Conservation (phyloP, 2,797 vertebrate genomes). For the Anguilla obscura region DNA sequence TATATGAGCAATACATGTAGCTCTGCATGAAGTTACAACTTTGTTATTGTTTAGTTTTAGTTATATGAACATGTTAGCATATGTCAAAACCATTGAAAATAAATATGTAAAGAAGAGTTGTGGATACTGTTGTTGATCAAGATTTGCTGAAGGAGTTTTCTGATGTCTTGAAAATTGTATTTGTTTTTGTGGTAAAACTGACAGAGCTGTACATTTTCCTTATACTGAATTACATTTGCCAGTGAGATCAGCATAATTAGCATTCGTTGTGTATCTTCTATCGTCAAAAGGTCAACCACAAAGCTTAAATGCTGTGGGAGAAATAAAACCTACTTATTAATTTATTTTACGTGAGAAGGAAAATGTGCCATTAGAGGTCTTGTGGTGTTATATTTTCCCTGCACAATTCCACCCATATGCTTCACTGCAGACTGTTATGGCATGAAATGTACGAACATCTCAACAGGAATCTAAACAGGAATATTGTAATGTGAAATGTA, state of each 20-base stretch:
- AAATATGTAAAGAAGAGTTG: conserved; percentile 50
- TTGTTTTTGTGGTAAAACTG: not conserved
- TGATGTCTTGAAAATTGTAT: conserved; percentile 26
- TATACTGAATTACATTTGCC: conserved; percentile 28
- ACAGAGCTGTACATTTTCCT: not conserved
- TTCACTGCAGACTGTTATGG: not conserved
- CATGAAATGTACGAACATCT: not conserved
- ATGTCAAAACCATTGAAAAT: conserved; percentile 45
- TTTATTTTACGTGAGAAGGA: conserved; percentile 31
- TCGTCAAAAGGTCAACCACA: conserved; percentile 35
- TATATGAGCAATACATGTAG: not conserved
- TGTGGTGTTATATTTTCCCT: conserved; percentile 3
- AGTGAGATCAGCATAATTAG: conserved; percentile 29
- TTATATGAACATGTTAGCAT: conserved; percentile 36
- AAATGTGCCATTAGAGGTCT: conserved; percentile 11
- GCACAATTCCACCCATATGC: not conserved
- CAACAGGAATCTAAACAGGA: not conserved
- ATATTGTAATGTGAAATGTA: conserved; percentile 10
- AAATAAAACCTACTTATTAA: conserved; percentile 25
- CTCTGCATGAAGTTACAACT: conserved; percentile 47
- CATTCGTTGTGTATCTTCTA: conserved; percentile 21
- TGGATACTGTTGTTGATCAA: conserved; percentile 41
- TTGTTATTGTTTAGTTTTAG: conserved; percentile 45
- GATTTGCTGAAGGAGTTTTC: conserved; percentile 27
- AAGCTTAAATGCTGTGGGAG: conserved; percentile 25